phyloP scores from a whole-genome alignment of 2,888 invertebrate genomes.

The Acleris sparsana region DNA sequence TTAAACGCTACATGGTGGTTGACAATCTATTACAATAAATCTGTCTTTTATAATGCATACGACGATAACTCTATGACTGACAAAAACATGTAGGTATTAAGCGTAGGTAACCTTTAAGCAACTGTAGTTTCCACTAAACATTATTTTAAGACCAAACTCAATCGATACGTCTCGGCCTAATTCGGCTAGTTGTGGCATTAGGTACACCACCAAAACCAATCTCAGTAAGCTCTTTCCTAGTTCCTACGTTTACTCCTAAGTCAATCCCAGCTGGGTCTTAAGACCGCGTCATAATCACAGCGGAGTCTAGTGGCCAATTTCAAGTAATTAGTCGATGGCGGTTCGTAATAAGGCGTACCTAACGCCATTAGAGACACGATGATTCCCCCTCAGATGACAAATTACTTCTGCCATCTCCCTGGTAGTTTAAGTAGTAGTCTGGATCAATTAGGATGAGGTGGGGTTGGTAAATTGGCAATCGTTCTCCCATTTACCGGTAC shows the following conservation, averaged over 20 bases:
- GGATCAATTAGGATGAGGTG: conserved; percentile 78
- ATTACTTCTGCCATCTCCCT: conserved; percentile 75
- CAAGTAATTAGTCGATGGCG: conserved; percentile 79
- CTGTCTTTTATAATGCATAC: too few relatives aligned
- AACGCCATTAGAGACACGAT: conserved; percentile 77
- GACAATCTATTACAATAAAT: too few relatives aligned
- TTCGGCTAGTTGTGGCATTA: too few relatives aligned
- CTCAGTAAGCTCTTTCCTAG: too few relatives aligned
- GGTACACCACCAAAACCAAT: too few relatives aligned
- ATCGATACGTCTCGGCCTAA: too few relatives aligned
- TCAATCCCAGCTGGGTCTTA: conserved; percentile 22
- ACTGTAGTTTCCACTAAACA: too few relatives aligned
- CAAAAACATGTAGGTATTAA: too few relatives aligned
- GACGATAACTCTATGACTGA: too few relatives aligned
- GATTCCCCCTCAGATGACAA: conserved; percentile 74
- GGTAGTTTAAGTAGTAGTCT: conserved; percentile 79
- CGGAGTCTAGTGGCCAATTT: conserved; percentile 79
- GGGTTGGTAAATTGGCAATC: conserved; percentile 82
- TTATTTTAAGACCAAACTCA: too few relatives aligned
- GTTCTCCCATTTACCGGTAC: conserved; percentile 76
- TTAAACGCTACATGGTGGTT: too few relatives aligned
- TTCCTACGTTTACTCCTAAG: background rate
- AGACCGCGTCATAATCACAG: conserved; percentile 68
- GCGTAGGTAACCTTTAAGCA: too few relatives aligned
- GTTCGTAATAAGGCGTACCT: conserved; percentile 74